Evolutionary conservation across 2,888 invertebrate species (phyloP).

Genomic region (Argyra leucocephala): DNA sequence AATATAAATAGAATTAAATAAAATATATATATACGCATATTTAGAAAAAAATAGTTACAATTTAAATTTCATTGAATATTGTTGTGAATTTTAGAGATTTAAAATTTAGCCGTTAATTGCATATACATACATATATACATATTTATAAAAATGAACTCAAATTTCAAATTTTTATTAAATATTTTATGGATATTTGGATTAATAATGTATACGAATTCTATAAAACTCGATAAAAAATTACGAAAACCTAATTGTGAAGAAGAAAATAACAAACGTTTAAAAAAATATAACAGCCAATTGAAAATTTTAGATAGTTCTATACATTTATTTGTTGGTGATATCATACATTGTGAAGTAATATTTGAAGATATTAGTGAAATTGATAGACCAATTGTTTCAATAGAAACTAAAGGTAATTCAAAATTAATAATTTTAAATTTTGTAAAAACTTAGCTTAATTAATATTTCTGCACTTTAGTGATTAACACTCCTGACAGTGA

Average conservation of each 20-base stretch:
- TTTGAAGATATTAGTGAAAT: not conserved
- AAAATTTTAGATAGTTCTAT: not conserved
- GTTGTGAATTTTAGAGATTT: not conserved
- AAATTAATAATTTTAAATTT: not conserved
- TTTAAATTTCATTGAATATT: not conserved
- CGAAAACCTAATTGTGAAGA: slow-evolving; percentile 2
- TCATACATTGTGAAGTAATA: not conserved
- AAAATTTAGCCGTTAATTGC: no score
- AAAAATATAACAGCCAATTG: slow-evolving; percentile 4
- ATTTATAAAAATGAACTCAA: not conserved
- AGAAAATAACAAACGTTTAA: not conserved
- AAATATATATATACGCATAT: not conserved
- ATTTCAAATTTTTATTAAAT: not conserved
- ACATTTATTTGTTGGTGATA: slow-evolving; percentile 6
- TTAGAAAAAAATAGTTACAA: not conserved
- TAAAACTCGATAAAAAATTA: slow-evolving; percentile 2
- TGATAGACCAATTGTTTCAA: not conserved
- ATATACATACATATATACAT: no score
- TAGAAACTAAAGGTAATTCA: not conserved
- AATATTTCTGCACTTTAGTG: not conserved
- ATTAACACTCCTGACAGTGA: not conserved
- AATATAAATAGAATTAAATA: no score
- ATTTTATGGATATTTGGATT: not conserved
- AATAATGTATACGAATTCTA: not conserved
- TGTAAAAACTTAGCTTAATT: not conserved